Base-by-base conservation (phyloP, 2,113 vertebrate species). In the Albula goreensis region DNA sequence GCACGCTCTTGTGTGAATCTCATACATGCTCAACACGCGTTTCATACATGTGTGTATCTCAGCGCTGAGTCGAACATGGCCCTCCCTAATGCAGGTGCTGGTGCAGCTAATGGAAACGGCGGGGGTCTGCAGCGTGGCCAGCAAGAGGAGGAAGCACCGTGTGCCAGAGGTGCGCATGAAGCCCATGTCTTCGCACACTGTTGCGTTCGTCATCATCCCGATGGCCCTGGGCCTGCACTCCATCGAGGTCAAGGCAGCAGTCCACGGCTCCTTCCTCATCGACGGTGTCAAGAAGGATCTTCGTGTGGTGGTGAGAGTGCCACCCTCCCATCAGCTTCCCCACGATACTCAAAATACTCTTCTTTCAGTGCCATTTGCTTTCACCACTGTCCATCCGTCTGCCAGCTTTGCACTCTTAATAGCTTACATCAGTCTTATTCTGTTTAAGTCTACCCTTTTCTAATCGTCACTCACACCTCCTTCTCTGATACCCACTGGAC, bases 271-370 rank as follows among this genome's bases (percentile, higher is more conserved):
- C 0, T 83, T 41, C 0, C 10, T 91, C 48, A 63, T 49, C 0
- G 98, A 98, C 0, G 97, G 96, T 0, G 92, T 99, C 78, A 93
- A 81, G 89, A 99, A 97, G 93, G 88, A 86, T 0, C 92, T 99
- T 22, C 91, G 85, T 17, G 97, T 99, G 0, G 95, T 98, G 97
- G 98, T 99, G 91, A 95, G 97, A 93, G 70, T 6, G 1, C n/a
- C 22, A 22, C 10, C 11, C 2, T 25, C 70, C n/a, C 70, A 74
- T 74, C 70, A 74, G 9, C n/a, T 11, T 66, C 60, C 11, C 56
- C 5, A 60, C 17, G 11, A 12, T 15, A 11, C 56, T 12, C 63
- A 22, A 11, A 60, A 60, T 60, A 60, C 56, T 13, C 56, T 60
- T 15, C 56, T 15, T 15, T 60, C 56, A 60, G 17, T 41, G 31